These are phyloP conservation scores for Oxycera nigricornis DNA, from an alignment of 2,888 invertebrate genomes.

Conservation along the genomic window DNA sequence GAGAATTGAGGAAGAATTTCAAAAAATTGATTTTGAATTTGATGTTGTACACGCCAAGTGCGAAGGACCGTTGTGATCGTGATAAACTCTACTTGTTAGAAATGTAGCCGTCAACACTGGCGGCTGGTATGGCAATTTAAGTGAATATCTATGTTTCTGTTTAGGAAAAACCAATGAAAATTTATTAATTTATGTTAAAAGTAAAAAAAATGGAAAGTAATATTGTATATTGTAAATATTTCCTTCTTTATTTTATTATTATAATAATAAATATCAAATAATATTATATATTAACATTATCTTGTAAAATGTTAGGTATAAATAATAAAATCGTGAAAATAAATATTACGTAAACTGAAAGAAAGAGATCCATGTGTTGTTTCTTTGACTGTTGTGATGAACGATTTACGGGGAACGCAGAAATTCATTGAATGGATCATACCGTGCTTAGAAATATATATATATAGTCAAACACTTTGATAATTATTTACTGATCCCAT, in stretches of 20 bases:
- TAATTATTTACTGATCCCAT: too few species aligned
- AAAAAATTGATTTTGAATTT: background rate
- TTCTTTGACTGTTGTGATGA: conserved; percentile 34
- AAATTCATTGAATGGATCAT: background rate
- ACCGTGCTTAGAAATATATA: too few species aligned
- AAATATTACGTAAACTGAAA: conserved; percentile 26
- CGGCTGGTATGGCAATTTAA: conserved; percentile 18
- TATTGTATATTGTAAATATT: conserved; percentile 38
- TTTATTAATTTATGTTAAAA: conserved; percentile 36
- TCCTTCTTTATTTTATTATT: conserved; percentile 32
- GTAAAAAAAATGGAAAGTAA: conserved; percentile 2
- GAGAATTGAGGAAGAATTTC: background rate
- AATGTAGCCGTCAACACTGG: background rate
- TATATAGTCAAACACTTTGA: too few species aligned
- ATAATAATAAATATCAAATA: conserved; percentile 33
- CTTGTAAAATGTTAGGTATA: conserved; percentile 26
- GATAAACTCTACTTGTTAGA: conserved; percentile 29
- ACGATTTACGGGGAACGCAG: background rate
- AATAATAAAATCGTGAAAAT: conserved; percentile 2
- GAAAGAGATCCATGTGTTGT: conserved; percentile 1
- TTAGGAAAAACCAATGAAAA: conserved; percentile 31
- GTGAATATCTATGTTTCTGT: conserved; percentile 10
- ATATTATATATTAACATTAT: conserved; percentile 36
- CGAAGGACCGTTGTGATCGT: conserved; percentile 25
- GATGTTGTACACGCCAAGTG: background rate